A percentile compares a stretch with the other conserved stretches of the same genome.
These are phyloP conservation scores for Apogon talboti DNA, from an alignment of 2,797 vertebrate genomes.

Conservation along the genomic window DNA sequence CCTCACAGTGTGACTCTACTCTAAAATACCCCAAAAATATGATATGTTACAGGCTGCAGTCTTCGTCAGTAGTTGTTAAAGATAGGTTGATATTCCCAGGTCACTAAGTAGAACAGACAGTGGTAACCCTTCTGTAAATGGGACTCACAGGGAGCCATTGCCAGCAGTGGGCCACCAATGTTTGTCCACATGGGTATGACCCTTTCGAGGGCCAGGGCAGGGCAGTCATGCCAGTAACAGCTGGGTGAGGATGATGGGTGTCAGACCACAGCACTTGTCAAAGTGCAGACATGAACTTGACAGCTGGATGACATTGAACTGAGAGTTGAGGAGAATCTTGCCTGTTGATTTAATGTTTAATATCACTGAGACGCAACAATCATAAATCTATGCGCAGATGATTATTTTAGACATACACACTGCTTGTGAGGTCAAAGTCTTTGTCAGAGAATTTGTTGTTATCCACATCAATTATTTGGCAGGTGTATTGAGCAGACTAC, in stretches of 20 bases:
- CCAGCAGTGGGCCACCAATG: slow-evolving; percentile 78
- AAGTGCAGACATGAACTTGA: slow-evolving; percentile 66
- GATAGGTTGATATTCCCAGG: slow-evolving; percentile 39
- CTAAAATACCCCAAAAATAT: slow-evolving; percentile 38
- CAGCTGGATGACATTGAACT: slow-evolving; percentile 71
- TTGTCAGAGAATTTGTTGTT: slow-evolving; percentile 16
- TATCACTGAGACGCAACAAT: neutral
- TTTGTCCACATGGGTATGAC: slow-evolving; percentile 80
- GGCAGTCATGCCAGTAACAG: slow-evolving; percentile 72
- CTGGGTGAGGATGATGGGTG: slow-evolving; percentile 80
- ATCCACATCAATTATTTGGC: slow-evolving; percentile 71
- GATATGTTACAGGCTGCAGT: slow-evolving; percentile 12
- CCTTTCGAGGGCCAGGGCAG: slow-evolving; percentile 63
- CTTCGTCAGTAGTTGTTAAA: slow-evolving; percentile 39
- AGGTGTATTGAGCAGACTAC: slow-evolving; percentile 65
- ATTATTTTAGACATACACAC: slow-evolving; percentile 7
- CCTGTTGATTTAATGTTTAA: slow-evolving; percentile 6
- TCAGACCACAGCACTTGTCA: slow-evolving; percentile 74
- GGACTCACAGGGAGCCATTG: slow-evolving; percentile 65
- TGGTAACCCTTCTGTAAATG: slow-evolving; percentile 67
- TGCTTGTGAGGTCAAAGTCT: slow-evolving; percentile 24
- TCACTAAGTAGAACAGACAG: slow-evolving; percentile 75
- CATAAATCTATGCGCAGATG: neutral
- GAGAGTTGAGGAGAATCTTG: slow-evolving; percentile 37
- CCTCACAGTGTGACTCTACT: slow-evolving; percentile 54